Conservation (phyloP, 2,113 vertebrate species). For the Cichladusa arquata region DNA sequence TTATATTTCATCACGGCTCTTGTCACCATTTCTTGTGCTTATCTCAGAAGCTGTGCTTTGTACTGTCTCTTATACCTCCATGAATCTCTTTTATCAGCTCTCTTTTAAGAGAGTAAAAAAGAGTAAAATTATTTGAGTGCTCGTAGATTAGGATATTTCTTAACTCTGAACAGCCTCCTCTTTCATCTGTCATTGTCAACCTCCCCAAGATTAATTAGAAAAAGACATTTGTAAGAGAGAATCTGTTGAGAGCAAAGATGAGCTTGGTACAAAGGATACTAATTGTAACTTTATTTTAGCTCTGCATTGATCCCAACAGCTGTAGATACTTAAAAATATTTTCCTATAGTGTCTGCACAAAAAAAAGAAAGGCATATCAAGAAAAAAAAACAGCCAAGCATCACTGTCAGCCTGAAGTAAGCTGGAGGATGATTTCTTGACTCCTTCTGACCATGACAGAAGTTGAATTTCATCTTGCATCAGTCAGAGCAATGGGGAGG, state of each 20-base stretch:
- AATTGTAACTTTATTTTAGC: slow-evolving; percentile 13
- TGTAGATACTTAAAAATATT: slow-evolving; percentile 59
- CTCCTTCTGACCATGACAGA: background rate
- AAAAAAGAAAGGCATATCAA: background rate
- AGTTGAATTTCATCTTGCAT: background rate
- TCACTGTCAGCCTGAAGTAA: background rate
- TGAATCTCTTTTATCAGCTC: background rate
- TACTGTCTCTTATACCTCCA: background rate
- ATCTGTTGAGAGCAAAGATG: slow-evolving; percentile 22
- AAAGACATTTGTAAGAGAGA: background rate
- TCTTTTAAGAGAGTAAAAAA: background rate
- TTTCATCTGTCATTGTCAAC: slow-evolving; percentile 7
- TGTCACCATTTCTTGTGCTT: background rate
- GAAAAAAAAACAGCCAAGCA: slow-evolving; percentile 6
- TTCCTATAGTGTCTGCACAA: background rate
- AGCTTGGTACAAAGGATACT: slow-evolving; percentile 22
- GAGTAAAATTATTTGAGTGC: background rate
- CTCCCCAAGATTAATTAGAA: background rate
- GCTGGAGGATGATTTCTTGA: background rate
- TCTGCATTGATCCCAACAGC: slow-evolving; percentile 46
- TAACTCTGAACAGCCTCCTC: background rate
- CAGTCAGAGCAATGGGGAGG: background rate
- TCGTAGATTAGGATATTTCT: background rate
- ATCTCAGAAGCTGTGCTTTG: slow-evolving; percentile 11
- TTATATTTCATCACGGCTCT: background rate